Evolutionary conservation across 2,888 invertebrate species (phyloP).

Genomic region (Ormyrus thymus): DNA sequence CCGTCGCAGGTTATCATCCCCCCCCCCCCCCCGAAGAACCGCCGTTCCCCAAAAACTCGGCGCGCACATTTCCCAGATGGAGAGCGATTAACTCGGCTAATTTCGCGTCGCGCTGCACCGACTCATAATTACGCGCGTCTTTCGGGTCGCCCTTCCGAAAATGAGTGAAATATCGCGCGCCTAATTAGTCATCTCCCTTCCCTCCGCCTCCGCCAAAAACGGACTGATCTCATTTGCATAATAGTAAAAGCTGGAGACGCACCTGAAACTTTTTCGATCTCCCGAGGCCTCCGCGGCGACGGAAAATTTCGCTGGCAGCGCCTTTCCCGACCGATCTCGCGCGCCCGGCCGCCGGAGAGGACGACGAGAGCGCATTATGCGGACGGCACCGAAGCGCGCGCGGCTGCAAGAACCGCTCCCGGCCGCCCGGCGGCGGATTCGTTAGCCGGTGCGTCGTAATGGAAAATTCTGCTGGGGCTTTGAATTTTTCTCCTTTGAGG

Average conservation of each 20-base stretch:
- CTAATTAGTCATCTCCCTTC: slow-evolving; percentile 36
- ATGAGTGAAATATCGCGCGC: slow-evolving; percentile 43
- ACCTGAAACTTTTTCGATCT: slow-evolving; percentile 49
- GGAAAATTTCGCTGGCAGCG: slow-evolving; percentile 11
- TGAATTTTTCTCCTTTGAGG: too few relatives aligned
- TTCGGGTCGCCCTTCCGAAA: slow-evolving; percentile 18
- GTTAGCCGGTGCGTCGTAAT: too few relatives aligned
- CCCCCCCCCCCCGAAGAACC: too few relatives aligned
- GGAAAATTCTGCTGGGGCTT: too few relatives aligned
- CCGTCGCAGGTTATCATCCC: too few relatives aligned
- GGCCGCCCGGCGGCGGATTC: too few relatives aligned
- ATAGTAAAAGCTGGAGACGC: slow-evolving; percentile 33
- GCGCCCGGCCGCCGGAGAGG: neutral
- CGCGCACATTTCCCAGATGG: slow-evolving; percentile 9
- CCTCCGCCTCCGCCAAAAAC: neutral
- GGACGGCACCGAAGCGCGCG: too few relatives aligned
- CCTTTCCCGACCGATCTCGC: neutral
- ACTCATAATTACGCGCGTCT: slow-evolving; percentile 35
- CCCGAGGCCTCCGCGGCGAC: neutral
- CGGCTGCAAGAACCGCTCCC: too few relatives aligned
- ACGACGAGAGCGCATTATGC: neutral
- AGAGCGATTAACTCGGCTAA: slow-evolving; percentile 60
- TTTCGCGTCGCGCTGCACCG: slow-evolving; percentile 50
- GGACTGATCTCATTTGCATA: slow-evolving; percentile 42
- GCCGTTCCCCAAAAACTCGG: too few relatives aligned